phyloP scores from a whole-genome alignment of 2,113 vertebrate species.

The Hyaena hyaena region DNA sequence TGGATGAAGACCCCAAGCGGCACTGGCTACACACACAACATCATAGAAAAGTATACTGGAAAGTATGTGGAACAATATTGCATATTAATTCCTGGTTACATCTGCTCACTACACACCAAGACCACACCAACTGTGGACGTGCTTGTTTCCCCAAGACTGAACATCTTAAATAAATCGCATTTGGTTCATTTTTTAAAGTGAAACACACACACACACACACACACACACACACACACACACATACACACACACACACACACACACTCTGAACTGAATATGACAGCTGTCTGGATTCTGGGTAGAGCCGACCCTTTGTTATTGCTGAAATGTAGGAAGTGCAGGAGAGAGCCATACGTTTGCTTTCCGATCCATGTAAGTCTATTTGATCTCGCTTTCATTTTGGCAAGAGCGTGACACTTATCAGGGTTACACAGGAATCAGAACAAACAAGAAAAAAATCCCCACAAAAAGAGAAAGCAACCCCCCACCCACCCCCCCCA shows the following conservation, averaged over 20 bases:
- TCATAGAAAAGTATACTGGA: constrained; percentile 34
- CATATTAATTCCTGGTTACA: constrained; percentile 35
- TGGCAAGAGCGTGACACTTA: neutral
- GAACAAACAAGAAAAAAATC: neutral
- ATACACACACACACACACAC: neutral
- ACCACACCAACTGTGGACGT: neutral
- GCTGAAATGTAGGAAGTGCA: neutral
- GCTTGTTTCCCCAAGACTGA: neutral
- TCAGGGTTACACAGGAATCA: neutral
- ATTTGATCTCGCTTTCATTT: neutral
- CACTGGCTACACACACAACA: neutral
- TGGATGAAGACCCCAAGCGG: neutral
- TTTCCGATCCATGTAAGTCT: neutral
- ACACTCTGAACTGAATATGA: neutral
- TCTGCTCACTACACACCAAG: constrained; percentile 10
- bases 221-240: too few relatives aligned
- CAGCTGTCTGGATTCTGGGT: neutral
- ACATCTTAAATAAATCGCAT: constrained; percentile 40
- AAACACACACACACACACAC: neutral
- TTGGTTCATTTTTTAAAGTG: constrained; percentile 17
- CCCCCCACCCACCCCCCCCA: rapidly evolving
- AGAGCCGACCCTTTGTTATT: neutral
- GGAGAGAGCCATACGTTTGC: neutral
- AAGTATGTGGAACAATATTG: constrained; percentile 45
- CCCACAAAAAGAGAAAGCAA: neutral